A percentile compares a stretch with the other conserved stretches of the same genome.
These are phyloP conservation scores for Monochamus saltuarius DNA, from an alignment of 1,140 invertebrate species.

Conservation along the genomic window DNA sequence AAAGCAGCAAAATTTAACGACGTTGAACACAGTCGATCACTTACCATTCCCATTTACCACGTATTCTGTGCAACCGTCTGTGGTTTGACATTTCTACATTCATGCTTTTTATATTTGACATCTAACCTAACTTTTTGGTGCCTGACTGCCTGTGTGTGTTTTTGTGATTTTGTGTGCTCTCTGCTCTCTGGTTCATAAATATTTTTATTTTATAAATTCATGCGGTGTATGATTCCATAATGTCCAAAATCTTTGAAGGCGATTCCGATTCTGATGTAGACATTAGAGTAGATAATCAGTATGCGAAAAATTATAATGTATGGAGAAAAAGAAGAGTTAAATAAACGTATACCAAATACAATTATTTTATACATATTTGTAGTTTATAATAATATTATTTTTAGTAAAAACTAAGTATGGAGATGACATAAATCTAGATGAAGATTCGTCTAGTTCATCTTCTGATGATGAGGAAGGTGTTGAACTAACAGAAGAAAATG, in stretches of 20 bases:
- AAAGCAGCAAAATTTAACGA: too few species aligned
- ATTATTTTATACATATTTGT: background rate
- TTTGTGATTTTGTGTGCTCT: too few species aligned
- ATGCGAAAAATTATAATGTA: slow-evolving; percentile 78
- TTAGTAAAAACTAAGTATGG: slow-evolving; percentile 77
- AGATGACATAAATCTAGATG: slow-evolving; percentile 50
- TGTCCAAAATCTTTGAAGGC: slow-evolving; percentile 20
- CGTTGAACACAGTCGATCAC: too few species aligned
- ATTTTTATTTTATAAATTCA: too few species aligned
- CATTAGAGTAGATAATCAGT: slow-evolving; percentile 74
- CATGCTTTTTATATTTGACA: too few species aligned
- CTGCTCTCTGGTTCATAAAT: too few species aligned
- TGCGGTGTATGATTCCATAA: background rate
- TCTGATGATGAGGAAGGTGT: slow-evolving; percentile 65
- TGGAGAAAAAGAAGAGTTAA: slow-evolving; percentile 82
- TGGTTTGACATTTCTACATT: too few species aligned
- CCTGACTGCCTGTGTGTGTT: too few species aligned
- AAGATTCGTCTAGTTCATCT: slow-evolving; percentile 47
- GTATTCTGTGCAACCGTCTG: too few species aligned
- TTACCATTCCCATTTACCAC: too few species aligned
- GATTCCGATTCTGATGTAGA: slow-evolving; percentile 12
- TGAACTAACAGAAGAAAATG: slow-evolving; percentile 63
- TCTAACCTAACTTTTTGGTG: too few species aligned
- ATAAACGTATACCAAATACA: slow-evolving; percentile 70
- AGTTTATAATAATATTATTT: slow-evolving; percentile 7